These are phyloP conservation scores for Thecophora atra DNA, from an alignment of 2,888 invertebrate species.

Conservation along the genomic window DNA sequence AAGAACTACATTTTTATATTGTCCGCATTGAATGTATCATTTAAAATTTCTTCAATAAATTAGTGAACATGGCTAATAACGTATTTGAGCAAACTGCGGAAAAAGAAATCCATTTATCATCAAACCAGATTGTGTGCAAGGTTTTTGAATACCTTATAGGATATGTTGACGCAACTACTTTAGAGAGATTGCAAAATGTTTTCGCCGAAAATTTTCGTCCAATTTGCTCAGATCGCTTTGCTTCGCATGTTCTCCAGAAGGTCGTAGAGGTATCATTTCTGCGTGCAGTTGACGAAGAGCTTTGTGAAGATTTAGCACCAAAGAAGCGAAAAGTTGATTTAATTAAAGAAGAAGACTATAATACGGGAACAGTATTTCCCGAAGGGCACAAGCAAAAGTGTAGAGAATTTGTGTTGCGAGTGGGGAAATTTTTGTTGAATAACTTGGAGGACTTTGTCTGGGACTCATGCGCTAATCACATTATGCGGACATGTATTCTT, in stretches of 20 bases:
- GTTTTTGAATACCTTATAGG: constrained; percentile 80
- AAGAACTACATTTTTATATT: constrained; percentile 46
- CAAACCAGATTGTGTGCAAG: constrained; percentile 83
- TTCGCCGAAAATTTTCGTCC: constrained; percentile 75
- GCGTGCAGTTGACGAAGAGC: constrained; percentile 51
- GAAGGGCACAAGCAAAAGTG: constrained; percentile 70
- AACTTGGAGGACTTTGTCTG: constrained; percentile 86
- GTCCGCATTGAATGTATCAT: neutral
- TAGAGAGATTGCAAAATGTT: constrained; percentile 72
- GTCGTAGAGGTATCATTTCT: constrained; percentile 66
- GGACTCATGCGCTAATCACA: constrained; percentile 80
- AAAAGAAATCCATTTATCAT: constrained; percentile 76
- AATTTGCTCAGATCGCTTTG: constrained; percentile 78
- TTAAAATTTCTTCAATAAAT: constrained; percentile 14
- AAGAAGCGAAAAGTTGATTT: constrained; percentile 56
- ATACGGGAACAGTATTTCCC: constrained; percentile 61
- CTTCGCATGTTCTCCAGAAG: constrained; percentile 82
- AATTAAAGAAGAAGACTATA: constrained; percentile 58
- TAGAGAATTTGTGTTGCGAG: constrained; percentile 74
- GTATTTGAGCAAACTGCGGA: constrained; percentile 77
- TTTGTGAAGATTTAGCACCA: constrained; percentile 48
- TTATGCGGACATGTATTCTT: constrained; percentile 77
- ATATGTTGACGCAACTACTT: constrained; percentile 71
- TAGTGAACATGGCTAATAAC: constrained; percentile 73
- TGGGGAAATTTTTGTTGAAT: constrained; percentile 80